These are phyloP conservation scores for Spinibarbus caldwelli DNA, from an alignment of 2,797 vertebrate genomes.

Conservation along the genomic window DNA sequence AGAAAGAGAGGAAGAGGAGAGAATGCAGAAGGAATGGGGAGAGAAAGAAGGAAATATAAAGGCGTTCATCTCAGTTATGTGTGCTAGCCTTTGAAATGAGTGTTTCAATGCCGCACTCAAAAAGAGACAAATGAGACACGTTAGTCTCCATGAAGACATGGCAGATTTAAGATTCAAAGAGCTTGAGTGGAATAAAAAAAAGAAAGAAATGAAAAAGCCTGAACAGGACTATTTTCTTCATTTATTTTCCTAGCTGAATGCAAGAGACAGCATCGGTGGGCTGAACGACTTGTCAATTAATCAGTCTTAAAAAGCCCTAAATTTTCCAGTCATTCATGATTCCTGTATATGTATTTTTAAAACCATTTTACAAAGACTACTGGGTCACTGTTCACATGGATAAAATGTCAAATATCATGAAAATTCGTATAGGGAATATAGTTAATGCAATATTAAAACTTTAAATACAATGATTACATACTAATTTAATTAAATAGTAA, in stretches of 20 bases:
- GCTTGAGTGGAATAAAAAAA: slow-evolving; percentile 42
- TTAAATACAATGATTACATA: no score
- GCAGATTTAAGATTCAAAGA: slow-evolving; percentile 53
- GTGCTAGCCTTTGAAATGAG: slow-evolving; percentile 27
- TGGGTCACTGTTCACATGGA: not conserved
- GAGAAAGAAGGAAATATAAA: slow-evolving; percentile 4
- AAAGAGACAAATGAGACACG: slow-evolving; percentile 53
- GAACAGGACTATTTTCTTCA: slow-evolving; percentile 50
- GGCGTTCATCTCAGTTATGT: slow-evolving; percentile 1
- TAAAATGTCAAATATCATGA: not conserved
- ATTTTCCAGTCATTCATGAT: not conserved
- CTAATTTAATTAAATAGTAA: no score
- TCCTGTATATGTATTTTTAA: not conserved
- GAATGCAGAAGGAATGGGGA: not conserved
- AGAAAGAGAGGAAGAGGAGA: slow-evolving; percentile 27
- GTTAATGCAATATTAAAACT: not conserved
- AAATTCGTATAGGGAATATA: not conserved
- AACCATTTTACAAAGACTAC: not conserved
- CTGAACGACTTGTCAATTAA: not conserved
- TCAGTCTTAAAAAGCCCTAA: slow-evolving; percentile 3
- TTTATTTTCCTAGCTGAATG: slow-evolving; percentile 51
- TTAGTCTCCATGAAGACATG: slow-evolving; percentile 38
- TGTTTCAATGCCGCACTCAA: slow-evolving; percentile 27
- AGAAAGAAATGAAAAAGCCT: slow-evolving; percentile 37
- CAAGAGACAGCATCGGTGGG: not conserved